phyloP scores from a whole-genome alignment of 2,888 invertebrate genomes.

The Sesia apiformis region DNA sequence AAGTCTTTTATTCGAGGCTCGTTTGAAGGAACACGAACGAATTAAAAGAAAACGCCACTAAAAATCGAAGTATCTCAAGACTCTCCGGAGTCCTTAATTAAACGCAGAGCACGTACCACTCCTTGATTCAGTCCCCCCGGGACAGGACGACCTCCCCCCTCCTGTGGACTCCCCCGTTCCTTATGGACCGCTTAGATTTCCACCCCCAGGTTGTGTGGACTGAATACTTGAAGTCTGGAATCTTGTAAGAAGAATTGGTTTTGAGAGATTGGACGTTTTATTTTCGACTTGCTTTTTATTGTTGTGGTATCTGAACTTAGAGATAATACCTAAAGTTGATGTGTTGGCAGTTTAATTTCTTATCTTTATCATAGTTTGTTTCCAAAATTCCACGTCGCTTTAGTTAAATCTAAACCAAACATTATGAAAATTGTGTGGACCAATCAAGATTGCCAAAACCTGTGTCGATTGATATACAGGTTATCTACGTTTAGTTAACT shows the following conservation, averaged over 20 bases:
- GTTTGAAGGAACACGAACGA: constrained; percentile 11
- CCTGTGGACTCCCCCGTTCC: constrained; percentile 39
- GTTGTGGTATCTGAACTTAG: neutral
- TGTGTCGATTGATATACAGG: too few species aligned
- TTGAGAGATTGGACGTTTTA: constrained; percentile 61
- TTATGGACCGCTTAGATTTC: constrained; percentile 74
- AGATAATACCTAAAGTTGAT: neutral
- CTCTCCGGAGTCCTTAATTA: constrained; percentile 66
- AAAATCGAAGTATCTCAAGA: constrained; percentile 66
- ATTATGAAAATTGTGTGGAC: too few species aligned
- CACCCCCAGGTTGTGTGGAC: constrained; percentile 64
- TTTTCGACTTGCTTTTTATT: constrained; percentile 33
- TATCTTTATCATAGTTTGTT: too few species aligned
- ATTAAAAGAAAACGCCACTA: constrained; percentile 66
- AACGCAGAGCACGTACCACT: constrained; percentile 69
- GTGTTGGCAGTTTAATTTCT: too few species aligned
- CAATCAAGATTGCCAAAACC: too few species aligned
- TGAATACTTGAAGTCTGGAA: constrained; percentile 69
- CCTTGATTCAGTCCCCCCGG: constrained; percentile 70
- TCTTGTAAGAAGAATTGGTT: constrained; percentile 69
- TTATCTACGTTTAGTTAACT: too few species aligned
- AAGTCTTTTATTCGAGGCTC: neutral
- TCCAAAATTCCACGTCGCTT: too few species aligned
- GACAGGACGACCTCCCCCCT: constrained; percentile 31
- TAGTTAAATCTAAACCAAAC: too few species aligned